Base-by-base conservation (phyloP, 1,140 invertebrate genomes). In the Rhopalosiphum maidis region DNA sequence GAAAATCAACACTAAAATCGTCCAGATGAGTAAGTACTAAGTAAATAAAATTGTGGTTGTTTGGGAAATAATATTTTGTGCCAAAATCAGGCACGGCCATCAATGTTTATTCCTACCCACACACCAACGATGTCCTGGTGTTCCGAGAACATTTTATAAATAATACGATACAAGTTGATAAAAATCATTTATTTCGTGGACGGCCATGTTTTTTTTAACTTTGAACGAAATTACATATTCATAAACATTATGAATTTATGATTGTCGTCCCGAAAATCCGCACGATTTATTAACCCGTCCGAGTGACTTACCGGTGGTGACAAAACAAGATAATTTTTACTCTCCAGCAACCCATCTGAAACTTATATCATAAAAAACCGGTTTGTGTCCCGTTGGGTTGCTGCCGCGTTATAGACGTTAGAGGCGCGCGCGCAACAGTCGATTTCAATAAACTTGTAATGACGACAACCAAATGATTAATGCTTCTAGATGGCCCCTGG, bases 371-470 rank as follows among this genome's bases (percentile, higher is more conserved):
- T 91, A 82, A 91, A 77, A 91, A 93, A 93, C 91, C 91, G 91
- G 91, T 93, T 93, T 48, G 88, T 55, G n/a, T 55, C 48, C 88
- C 88, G 89, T n/a, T 55, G 88, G 88, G 88, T 60, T 41, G 6
- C 60, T 68, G 54, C 23, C 37, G 37, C 22, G 54, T n/a, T 37
- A 54, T 51, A 54, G 23, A 90, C 35, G 54, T 90, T 90, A 43
- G 54, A 85, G 35, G 21, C 48, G 91, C 25, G 48, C 46, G 68
- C 91, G 77, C 55, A 55, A 30, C 82, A 83, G 91, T 86, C 82
- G 91, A 93, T 93, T 93, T 93, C 91, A 93, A 93, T 93, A 93
- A 93, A 93, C 91, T 93, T 93, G 91, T 93, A 93, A 93, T 93
- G 91, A 93, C 91, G 91, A 93, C 91, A 93, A 85, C 91, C 77